These are phyloP conservation scores for Macrophya alboannulata DNA, from an alignment of 2,888 invertebrate genomes.

Conservation along the genomic window DNA sequence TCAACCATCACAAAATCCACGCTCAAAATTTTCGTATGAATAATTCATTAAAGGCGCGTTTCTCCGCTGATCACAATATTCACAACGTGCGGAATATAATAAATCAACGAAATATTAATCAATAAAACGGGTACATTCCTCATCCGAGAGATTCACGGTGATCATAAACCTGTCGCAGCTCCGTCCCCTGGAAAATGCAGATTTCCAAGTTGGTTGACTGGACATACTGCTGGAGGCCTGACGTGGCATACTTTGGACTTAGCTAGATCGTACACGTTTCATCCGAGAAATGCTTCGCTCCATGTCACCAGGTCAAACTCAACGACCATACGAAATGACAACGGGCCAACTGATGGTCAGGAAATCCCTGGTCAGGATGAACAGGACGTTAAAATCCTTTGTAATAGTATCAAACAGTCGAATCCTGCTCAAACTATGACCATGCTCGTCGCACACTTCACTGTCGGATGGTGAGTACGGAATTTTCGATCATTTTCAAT, in stretches of 20 bases:
- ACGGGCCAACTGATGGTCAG: conserved; percentile 71
- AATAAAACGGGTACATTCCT: background rate
- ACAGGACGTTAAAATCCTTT: conserved; percentile 77
- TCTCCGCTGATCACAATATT: background rate
- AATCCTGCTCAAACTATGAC: conserved; percentile 81
- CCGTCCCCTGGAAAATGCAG: conserved; percentile 90
- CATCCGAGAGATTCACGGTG: no score
- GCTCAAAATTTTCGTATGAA: background rate
- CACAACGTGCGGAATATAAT: background rate
- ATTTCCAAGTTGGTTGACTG: conserved; percentile 94
- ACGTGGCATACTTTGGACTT: conserved; percentile 94
- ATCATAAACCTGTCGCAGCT: conserved; percentile 81
- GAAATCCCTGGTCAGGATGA: conserved; percentile 76
- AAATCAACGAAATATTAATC: background rate
- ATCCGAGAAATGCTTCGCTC: conserved; percentile 89
- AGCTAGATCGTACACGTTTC: conserved; percentile 92
- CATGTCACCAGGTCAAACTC: conserved; percentile 83
- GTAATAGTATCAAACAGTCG: conserved; percentile 76
- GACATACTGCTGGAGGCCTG: conserved; percentile 81
- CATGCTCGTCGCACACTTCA: conserved; percentile 87
- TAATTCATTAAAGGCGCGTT: background rate
- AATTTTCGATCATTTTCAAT: background rate
- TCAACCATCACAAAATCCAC: background rate
- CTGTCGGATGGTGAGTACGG: conserved; percentile 86
- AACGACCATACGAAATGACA: conserved; percentile 72